Evolutionary conservation across 2,797 vertebrate species (phyloP).

Genomic region (Acanthurus leucopareius): DNA sequence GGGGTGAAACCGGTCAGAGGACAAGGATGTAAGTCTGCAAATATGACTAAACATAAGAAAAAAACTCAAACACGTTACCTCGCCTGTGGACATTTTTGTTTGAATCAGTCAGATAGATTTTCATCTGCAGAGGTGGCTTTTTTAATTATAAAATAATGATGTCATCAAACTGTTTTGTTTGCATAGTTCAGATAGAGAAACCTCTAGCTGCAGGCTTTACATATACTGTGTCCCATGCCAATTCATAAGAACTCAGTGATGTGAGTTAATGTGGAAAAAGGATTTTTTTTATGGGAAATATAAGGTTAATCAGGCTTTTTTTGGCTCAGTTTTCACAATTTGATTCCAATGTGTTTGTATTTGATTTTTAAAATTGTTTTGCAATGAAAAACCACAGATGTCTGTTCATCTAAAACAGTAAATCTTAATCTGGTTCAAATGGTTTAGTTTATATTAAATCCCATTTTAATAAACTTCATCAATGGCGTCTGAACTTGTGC

Average conservation of each 20-base stretch:
- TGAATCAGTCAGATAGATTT: too few relatives aligned
- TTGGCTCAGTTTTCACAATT: not conserved
- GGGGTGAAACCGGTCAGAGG: too few relatives aligned
- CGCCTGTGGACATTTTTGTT: too few relatives aligned
- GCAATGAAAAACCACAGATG: not conserved
- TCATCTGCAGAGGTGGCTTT: too few relatives aligned
- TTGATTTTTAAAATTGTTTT: conserved; percentile 1
- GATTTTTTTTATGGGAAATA: too few relatives aligned
- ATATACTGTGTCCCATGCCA: not conserved
- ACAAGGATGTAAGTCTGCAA: too few relatives aligned
- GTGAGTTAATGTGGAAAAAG: not conserved
- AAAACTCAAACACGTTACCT: too few relatives aligned
- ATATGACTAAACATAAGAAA: too few relatives aligned
- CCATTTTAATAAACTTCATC: not conserved
- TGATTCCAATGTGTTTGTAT: not conserved
- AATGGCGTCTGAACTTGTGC: not conserved
- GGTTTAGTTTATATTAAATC: not conserved
- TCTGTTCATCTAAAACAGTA: not conserved
- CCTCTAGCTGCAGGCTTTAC: not conserved
- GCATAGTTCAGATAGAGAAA: too few relatives aligned
- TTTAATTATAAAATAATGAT: too few relatives aligned
- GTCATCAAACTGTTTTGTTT: too few relatives aligned
- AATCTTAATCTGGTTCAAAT: not conserved
- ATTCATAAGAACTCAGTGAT: not conserved
- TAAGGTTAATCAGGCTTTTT: not conserved